Evolutionary conservation across 2,113 vertebrate genomes (phyloP).

Genomic region (Mormoops blainvillei): DNA sequence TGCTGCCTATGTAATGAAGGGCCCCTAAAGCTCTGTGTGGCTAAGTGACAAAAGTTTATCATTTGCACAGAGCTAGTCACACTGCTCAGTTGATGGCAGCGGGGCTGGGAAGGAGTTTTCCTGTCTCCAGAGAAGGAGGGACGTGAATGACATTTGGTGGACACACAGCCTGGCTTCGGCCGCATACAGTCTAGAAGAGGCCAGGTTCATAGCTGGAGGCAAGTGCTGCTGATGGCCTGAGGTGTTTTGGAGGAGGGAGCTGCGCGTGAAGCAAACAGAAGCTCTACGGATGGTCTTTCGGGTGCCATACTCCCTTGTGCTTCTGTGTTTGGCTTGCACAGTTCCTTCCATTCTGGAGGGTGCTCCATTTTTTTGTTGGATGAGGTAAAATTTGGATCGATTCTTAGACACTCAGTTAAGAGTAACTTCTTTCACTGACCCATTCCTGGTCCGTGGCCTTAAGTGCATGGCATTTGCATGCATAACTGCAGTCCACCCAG

Average conservation of each 20-base stretch:
- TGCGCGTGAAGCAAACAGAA: fast-evolving
- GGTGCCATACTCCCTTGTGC: background rate
- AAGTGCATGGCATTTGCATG: background rate
- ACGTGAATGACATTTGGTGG: background rate
- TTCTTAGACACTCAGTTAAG: background rate
- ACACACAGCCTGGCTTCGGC: background rate
- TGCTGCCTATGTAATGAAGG: background rate
- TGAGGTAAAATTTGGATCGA: background rate
- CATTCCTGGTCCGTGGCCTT: background rate
- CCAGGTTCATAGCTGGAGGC: background rate
- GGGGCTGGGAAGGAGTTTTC: background rate
- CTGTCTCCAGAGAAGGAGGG: background rate
- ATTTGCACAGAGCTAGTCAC: background rate
- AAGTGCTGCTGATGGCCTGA: background rate
- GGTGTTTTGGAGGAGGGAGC: background rate
- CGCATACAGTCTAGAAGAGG: background rate
- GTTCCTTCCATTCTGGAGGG: background rate
- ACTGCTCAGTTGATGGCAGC: background rate
- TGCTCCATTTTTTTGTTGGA: background rate
- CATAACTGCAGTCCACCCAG: background rate
- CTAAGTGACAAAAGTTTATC: background rate
- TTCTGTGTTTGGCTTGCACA: background rate
- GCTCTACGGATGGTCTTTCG: background rate
- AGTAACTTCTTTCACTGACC: background rate
- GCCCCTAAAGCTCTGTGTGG: background rate